Base-by-base conservation (phyloP, 2,888 invertebrate species). In the Drosophila maculinotata region DNA sequence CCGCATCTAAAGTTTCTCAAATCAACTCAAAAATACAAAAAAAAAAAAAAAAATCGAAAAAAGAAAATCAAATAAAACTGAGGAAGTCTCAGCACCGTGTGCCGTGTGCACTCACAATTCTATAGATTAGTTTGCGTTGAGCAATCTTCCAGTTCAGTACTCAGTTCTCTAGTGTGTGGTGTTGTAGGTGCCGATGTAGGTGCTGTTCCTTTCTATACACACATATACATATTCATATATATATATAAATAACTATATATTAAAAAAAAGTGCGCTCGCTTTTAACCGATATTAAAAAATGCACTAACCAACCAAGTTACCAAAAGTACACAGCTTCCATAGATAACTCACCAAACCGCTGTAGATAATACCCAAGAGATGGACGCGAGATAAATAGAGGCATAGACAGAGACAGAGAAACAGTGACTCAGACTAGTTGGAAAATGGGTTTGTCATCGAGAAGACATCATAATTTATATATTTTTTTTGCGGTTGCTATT, bases 61-160 rank as follows among this genome's bases (percentile, higher is more conserved):
- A 33, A 12, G 7, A 8, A 17, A 23, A 45, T 20, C 4, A 17
- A 35, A 65, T 31, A 51, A 35, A 62, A 49, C 67, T 62, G 31
- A 36, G 59, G 33, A 69, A 69, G 58, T 48, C 53, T 56, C 51
- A 68, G 73, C 62, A 54, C 76, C 77, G 65, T 71, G 87, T 83
- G 83, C 83, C 83, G 83, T 84, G 83, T 84, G 83, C 83, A 84
- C 87, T 84, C 88, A 78, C 60, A 84, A 75, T 86, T 84, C 88
- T 84, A 84, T 86, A 84, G 83, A 84, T 86, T 88, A 84, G 83
- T 84, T 84, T 88, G 88, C 83, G 75, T 88, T 88, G 70, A 88
- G 88, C 83, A 88, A 88, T 88, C 88, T 88, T 84, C 83, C 83
- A 84, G 83, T 84, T 84, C 83, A 88, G 83, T 84, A 68, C 88